These are phyloP conservation scores for Catagonus wagneri DNA, from an alignment of 2,113 vertebrate genomes.

Conservation along the genomic window DNA sequence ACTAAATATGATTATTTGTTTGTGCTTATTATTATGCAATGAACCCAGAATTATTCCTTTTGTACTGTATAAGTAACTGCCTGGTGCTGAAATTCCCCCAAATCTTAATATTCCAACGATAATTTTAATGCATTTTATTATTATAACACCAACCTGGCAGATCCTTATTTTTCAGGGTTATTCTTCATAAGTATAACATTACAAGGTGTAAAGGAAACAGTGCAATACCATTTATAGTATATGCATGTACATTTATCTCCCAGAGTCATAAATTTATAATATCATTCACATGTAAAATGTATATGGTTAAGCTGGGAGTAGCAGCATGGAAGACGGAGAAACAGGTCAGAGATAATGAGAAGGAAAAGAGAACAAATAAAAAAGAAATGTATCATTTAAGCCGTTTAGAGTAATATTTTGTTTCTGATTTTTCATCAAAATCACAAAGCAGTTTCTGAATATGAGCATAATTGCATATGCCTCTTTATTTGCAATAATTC, in stretches of 20 bases:
- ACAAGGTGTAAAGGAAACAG: neutral
- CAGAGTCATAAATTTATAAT: slow-evolving; percentile 36
- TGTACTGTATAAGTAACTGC: slow-evolving; percentile 28
- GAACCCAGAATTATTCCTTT: slow-evolving; percentile 59
- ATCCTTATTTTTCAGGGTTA: slow-evolving; percentile 59
- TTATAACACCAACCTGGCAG: neutral
- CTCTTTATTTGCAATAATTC: slow-evolving; percentile 52
- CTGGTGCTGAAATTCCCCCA: slow-evolving; percentile 34
- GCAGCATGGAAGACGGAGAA: slow-evolving; percentile 20
- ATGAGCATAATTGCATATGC: neutral
- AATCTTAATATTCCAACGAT: slow-evolving; percentile 38
- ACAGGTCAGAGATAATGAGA: slow-evolving; percentile 54
- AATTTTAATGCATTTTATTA: slow-evolving; percentile 22
- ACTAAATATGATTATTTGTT: slow-evolving; percentile 47
- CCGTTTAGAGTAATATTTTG: neutral
- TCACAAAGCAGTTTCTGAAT: slow-evolving; percentile 42
- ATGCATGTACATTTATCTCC: neutral
- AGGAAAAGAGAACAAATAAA: slow-evolving; percentile 32
- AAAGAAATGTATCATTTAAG: slow-evolving; percentile 33
- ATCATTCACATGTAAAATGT: slow-evolving; percentile 30
- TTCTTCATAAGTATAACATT: neutral
- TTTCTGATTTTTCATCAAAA: slow-evolving; percentile 66
- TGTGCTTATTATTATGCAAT: slow-evolving; percentile 12
- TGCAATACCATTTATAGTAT: neutral
- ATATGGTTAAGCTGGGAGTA: slow-evolving; percentile 48